A percentile compares a stretch with the other conserved stretches of the same genome.
Conservation (phyloP, 2,888 invertebrate species). For the Tachystola acroxantha region DNA sequence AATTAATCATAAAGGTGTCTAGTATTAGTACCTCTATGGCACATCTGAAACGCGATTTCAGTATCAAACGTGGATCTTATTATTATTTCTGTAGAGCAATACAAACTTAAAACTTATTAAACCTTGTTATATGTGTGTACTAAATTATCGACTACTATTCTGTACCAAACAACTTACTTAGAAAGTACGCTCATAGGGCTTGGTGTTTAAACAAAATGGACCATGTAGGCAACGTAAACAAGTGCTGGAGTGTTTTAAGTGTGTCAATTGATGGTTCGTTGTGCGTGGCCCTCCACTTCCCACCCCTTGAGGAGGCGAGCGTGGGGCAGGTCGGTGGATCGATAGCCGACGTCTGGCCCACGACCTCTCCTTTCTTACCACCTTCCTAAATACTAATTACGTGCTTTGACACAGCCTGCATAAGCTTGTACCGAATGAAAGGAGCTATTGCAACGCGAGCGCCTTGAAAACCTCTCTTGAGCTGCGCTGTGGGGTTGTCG, state of each 20-base stretch:
- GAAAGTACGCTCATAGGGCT: too few relatives aligned
- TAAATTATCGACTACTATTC: too few relatives aligned
- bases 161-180: too few relatives aligned
- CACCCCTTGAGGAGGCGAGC: conserved; percentile 45
- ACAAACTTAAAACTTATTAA: too few relatives aligned
- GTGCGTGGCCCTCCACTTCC: conserved; percentile 67
- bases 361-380: conserved; percentile 78
- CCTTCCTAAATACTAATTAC: conserved; percentile 79
- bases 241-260: conserved; percentile 29
- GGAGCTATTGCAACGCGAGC: conserved; percentile 59
- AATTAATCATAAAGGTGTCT: too few relatives aligned
- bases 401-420: conserved; percentile 76
- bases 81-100: too few relatives aligned
- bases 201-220: too few relatives aligned
- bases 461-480: conserved; percentile 55
- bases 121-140: too few relatives aligned
- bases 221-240: too few relatives aligned
- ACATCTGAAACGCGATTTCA: too few relatives aligned
- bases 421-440: conserved; percentile 67
- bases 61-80: too few relatives aligned
- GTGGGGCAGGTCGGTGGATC: conserved; percentile 80
- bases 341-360: conserved; percentile 82
- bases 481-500: conserved; percentile 31
- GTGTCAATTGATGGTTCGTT: conserved; percentile 76
- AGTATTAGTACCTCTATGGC: too few relatives aligned